phyloP scores from a whole-genome alignment of 2,888 invertebrate species.

The Polyploca ridens region DNA sequence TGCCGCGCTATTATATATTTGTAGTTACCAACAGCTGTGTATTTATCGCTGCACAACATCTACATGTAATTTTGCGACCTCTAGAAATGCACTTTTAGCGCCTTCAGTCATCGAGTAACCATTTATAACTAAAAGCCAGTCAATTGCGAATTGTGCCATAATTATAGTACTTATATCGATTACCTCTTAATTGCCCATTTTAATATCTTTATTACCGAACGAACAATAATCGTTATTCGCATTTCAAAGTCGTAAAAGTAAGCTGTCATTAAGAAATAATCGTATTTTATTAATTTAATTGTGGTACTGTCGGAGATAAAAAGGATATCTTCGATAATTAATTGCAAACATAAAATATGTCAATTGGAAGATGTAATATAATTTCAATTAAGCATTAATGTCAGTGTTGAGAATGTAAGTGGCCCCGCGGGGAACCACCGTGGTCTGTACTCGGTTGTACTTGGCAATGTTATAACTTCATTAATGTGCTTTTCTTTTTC shows the following conservation, averaged over 20 bases:
- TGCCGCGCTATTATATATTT: not conserved
- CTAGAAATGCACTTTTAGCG: not conserved
- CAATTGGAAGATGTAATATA: conserved; percentile 9
- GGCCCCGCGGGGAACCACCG: conserved; percentile 2
- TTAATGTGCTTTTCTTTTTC: conserved; percentile 7
- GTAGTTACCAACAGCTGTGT: not conserved
- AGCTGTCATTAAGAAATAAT: conserved; percentile 1
- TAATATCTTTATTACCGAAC: conserved; percentile 6
- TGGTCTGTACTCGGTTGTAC: not conserved
- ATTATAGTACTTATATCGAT: not conserved
- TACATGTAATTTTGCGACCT: not conserved
- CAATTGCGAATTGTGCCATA: not conserved
- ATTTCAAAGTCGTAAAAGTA: conserved; percentile 1
- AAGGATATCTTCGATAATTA: conserved; percentile 10
- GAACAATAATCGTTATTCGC: not conserved
- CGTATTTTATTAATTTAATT: conserved; percentile 9
- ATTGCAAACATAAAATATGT: conserved; percentile 1
- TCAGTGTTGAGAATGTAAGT: conserved; percentile 8
- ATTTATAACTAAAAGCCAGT: not conserved
- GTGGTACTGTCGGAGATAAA: not conserved
- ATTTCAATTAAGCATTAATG: conserved; percentile 11
- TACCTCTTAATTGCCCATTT: not conserved
- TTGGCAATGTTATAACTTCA: conserved; percentile 3
- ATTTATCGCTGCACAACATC: not conserved
- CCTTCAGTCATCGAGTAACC: not conserved